A percentile compares a stretch with the other conserved stretches of the same genome.
These are phyloP conservation scores for Lycocorax pyrrhopterus DNA, from an alignment of 2,113 vertebrate genomes.

Conservation along the genomic window DNA sequence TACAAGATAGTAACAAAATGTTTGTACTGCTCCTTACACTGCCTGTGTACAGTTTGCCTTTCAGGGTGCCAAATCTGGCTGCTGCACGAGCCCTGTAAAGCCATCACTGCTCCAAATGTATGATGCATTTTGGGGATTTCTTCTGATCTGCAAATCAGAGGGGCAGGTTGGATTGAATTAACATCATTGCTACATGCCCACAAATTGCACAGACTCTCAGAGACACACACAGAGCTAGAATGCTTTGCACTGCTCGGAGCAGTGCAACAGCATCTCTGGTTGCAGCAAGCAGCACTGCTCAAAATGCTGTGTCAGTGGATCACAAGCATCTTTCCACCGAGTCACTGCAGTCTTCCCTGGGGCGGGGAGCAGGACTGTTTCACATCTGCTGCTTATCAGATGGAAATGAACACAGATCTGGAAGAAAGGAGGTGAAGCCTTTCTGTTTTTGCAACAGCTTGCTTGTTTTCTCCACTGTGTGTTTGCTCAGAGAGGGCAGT, in stretches of 20 bases:
- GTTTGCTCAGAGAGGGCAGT: constrained; percentile 55
- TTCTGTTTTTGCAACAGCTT: constrained; percentile 58
- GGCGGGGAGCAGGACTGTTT: constrained; percentile 42
- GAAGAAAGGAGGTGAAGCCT: constrained; percentile 47
- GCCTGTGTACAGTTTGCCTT: neutral
- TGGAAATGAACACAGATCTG: constrained; percentile 54
- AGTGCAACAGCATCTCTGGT: neutral
- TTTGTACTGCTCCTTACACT: neutral
- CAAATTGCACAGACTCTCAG: neutral
- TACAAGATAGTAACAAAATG: neutral
- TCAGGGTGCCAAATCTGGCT: neutral
- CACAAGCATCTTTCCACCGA: neutral
- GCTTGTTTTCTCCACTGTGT: constrained; percentile 5
- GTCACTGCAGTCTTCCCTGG: constrained; percentile 42
- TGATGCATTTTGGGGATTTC: neutral
- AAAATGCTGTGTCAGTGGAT: constrained; percentile 6
- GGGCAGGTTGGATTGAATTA: neutral
- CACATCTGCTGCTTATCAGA: constrained; percentile 67
- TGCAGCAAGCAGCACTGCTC: neutral
- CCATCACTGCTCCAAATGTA: neutral
- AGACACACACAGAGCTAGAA: neutral
- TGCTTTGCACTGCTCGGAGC: neutral
- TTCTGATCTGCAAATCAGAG: neutral
- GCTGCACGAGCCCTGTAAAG: neutral
- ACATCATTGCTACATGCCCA: neutral